Evolutionary conservation across 2,113 vertebrate species (phyloP).

Genomic region (Pygoscelis adeliae): DNA sequence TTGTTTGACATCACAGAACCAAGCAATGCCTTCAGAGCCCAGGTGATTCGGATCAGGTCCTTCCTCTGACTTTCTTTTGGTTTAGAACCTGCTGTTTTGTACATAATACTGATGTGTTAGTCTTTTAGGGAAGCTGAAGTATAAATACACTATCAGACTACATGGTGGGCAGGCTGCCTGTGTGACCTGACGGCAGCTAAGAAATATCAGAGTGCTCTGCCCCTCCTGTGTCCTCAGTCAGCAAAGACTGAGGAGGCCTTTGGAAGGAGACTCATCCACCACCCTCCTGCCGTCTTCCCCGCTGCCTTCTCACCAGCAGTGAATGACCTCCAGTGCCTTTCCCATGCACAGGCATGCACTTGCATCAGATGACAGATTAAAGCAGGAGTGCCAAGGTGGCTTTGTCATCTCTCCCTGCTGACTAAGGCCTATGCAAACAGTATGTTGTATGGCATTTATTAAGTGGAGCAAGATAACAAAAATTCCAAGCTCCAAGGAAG

Average conservation of each 20-base stretch:
- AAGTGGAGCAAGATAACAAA: not conserved
- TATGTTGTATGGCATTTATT: not conserved
- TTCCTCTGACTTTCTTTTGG: not conserved
- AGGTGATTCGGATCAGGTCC: not conserved
- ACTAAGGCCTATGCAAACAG: not conserved
- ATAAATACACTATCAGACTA: not conserved
- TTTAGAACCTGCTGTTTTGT: not conserved
- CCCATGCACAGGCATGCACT: not conserved
- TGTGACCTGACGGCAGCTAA: not conserved
- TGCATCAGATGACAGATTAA: not conserved
- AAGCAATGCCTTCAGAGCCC: not conserved
- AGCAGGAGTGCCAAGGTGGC: not conserved
- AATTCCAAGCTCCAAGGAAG: not conserved
- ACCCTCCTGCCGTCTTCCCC: not conserved
- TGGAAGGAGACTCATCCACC: not conserved
- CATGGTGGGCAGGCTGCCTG: rapidly evolving
- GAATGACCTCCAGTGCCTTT: not conserved
- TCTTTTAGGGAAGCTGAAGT: not conserved
- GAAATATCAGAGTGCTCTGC: not conserved
- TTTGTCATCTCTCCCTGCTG: not conserved
- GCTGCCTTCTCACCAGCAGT: not conserved
- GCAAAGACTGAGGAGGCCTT: not conserved
- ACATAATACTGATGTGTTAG: not conserved
- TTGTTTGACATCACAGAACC: not conserved
- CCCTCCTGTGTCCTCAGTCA: not conserved